A percentile compares a stretch with the other conserved stretches of the same genome.
These are phyloP conservation scores for Heterodera filipjevi DNA, from an alignment of 2,888 invertebrate species.

Conservation along the genomic window DNA sequence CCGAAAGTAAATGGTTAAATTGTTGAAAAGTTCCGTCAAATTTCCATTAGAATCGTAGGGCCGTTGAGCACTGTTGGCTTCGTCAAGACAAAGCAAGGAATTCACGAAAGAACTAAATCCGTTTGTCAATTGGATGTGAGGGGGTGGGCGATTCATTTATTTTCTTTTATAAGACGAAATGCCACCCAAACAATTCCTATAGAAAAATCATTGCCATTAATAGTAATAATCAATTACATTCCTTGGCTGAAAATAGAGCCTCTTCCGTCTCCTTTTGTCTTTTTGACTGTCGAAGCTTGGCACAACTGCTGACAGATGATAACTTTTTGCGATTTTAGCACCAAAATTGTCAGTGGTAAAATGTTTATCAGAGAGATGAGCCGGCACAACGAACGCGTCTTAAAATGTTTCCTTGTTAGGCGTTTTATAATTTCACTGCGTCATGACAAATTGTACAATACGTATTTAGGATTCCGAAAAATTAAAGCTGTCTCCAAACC, in stretches of 20 bases:
- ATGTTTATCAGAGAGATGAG: conserved; percentile 36
- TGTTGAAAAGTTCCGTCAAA: background rate
- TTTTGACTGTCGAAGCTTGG: background rate
- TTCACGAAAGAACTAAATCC: conserved; percentile 5
- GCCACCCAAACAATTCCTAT: too few species aligned
- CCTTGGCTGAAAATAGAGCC: conserved; percentile 8
- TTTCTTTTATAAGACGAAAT: too few species aligned
- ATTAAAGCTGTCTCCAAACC: too few species aligned
- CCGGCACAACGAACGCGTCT: conserved; percentile 39
- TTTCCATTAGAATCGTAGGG: background rate
- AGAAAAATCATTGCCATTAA: too few species aligned
- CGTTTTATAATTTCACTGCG: too few species aligned
- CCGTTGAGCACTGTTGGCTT: background rate
- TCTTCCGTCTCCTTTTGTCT: background rate
- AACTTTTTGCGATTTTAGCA: conserved; percentile 46
- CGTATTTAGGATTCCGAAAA: too few species aligned
- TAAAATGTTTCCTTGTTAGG: background rate
- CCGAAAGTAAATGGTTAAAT: conserved; percentile 8
- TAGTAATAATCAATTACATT: background rate
- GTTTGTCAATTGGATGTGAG: background rate
- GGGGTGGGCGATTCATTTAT: too few species aligned
- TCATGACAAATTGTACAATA: background rate
- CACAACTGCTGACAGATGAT: conserved; percentile 45
- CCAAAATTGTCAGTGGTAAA: conserved; percentile 38
- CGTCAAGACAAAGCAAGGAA: background rate